A percentile compares a stretch with the other conserved stretches of the same genome.
phyloP scores from a whole-genome alignment of 2,888 invertebrate genomes.

The Yponomeuta evonymella region DNA sequence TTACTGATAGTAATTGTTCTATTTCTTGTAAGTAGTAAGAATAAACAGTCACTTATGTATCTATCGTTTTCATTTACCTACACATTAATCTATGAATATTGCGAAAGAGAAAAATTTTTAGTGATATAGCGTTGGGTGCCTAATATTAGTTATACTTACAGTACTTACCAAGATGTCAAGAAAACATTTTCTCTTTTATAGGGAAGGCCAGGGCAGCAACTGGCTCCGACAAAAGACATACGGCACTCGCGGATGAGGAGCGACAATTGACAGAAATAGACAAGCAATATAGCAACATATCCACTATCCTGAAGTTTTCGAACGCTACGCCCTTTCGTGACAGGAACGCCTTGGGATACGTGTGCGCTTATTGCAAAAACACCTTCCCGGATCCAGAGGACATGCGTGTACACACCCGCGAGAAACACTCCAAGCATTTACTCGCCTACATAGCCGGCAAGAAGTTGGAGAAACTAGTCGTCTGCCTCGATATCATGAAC shows the following conservation, averaged over 20 bases:
- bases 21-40: too few relatives aligned
- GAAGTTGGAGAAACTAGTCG: conserved; percentile 59
- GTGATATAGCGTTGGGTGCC: not conserved
- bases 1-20: too few relatives aligned
- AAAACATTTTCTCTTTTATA: conserved; percentile 11
- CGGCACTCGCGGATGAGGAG: not conserved
- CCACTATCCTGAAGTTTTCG: conserved; percentile 54
- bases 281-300: conserved; percentile 67
- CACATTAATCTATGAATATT: too few relatives aligned
- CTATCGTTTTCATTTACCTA: too few relatives aligned
- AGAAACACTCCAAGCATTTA: conserved; percentile 54
- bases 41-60: too few relatives aligned
- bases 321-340: conserved; percentile 66
- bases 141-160: not conserved
- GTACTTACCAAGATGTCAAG: not conserved
- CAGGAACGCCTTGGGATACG: conserved; percentile 61
- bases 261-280: conserved; percentile 54
- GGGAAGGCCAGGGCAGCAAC: conserved; percentile 33
- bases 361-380: conserved; percentile 64
- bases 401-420: conserved; percentile 49
- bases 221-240: not conserved
- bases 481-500: conserved; percentile 59
- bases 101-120: too few relatives aligned
- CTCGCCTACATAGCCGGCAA: conserved; percentile 58
- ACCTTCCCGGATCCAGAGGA: conserved; percentile 51